These are phyloP conservation scores for Asteroscopus sphinx DNA, from an alignment of 2,888 invertebrate species.

Conservation along the genomic window DNA sequence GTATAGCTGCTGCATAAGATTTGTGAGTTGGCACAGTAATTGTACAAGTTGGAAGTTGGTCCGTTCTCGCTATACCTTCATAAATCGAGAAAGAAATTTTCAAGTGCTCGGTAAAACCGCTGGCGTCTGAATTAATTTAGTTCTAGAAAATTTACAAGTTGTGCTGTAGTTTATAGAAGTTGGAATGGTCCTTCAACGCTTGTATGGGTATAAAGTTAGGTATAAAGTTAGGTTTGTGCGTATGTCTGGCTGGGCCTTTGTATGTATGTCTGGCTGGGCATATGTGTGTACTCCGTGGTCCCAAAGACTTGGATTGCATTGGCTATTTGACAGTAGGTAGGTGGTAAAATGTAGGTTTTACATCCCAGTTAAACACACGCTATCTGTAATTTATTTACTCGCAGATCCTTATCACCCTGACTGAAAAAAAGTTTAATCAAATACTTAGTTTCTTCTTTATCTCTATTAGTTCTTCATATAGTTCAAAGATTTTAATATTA, in stretches of 20 bases:
- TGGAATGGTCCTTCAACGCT: conserved; percentile 34
- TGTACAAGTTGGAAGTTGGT: conserved; percentile 68
- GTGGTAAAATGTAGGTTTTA: not conserved
- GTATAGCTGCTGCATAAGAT: conserved; percentile 50
- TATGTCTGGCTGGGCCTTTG: conserved; percentile 6
- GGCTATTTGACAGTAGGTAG: not conserved
- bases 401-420: not conserved
- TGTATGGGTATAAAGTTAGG: conserved; percentile 18
- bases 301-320: not conserved
- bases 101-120: conserved; percentile 67
- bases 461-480: no score
- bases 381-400: no score
- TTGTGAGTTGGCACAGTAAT: conserved; percentile 60
- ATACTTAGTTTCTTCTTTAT: no score
- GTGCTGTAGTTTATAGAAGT: conserved; percentile 64
- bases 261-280: not conserved
- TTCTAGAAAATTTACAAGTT: conserved; percentile 77
- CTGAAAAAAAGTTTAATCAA: no score
- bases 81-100: conserved; percentile 75
- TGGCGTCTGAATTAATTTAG: conserved; percentile 79
- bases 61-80: conserved; percentile 60
- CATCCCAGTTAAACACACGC: no score
- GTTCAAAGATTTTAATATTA: no score
- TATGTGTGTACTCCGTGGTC: no score
- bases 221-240: conserved; percentile 8